Conservation (phyloP, 2,113 vertebrate genomes). For the Lates calcarifer region DNA sequence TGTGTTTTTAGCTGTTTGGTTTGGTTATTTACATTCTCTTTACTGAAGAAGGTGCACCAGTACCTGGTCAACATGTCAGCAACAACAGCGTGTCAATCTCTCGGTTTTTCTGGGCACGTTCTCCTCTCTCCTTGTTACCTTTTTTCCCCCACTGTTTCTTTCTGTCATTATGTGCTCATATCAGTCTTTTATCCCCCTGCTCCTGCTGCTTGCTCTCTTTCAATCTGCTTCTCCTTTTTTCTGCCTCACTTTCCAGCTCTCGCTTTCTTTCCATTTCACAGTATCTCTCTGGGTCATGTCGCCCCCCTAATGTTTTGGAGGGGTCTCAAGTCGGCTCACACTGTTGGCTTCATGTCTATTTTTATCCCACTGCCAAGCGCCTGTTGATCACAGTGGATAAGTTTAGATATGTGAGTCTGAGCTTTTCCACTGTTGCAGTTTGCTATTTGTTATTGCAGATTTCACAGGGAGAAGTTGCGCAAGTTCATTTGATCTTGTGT, state of each 20-base stretch:
- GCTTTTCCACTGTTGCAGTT: not conserved
- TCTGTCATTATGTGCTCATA: not conserved
- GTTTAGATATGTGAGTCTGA: constrained; percentile 52
- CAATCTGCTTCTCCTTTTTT: not conserved
- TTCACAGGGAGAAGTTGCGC: not conserved
- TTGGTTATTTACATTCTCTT: not conserved
- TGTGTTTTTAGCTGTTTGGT: not conserved
- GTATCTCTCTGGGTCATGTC: constrained; percentile 49
- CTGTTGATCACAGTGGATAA: constrained; percentile 66
- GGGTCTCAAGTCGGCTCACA: constrained; percentile 67
- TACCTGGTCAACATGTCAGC: no score
- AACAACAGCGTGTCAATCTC: not conserved
- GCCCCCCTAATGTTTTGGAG: constrained; percentile 61
- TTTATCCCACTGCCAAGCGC: constrained; percentile 59
- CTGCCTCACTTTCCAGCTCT: constrained; percentile 18
- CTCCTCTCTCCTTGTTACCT: not conserved
- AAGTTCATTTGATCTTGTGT: constrained; percentile 27
- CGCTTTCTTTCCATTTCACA: constrained; percentile 32
- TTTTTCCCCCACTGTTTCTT: constrained; percentile 5
- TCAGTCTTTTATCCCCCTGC: not conserved
- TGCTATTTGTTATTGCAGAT: not conserved
- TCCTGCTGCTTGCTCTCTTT: constrained; percentile 1
- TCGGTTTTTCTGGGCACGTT: not conserved
- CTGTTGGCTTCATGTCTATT: constrained; percentile 69
- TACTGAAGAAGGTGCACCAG: no score